These are phyloP conservation scores for Ferrisia virgata DNA, from an alignment of 2,888 invertebrate genomes.

Conservation along the genomic window DNA sequence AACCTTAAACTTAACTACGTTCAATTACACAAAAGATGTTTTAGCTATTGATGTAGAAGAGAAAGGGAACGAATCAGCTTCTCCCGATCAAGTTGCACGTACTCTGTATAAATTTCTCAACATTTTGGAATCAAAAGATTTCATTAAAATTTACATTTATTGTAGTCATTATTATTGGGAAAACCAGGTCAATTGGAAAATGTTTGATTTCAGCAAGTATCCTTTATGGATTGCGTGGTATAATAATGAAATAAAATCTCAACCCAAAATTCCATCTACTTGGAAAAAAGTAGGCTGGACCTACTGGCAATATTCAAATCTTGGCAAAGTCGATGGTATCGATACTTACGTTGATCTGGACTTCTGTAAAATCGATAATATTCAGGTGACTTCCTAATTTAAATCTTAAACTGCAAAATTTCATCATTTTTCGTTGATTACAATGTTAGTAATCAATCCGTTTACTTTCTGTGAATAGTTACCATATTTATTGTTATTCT, in stretches of 20 bases:
- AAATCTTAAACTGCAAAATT: not conserved
- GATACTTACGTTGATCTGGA: not conserved
- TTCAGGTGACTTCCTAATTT: not conserved
- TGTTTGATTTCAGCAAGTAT: not conserved
- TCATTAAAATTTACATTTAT: not conserved
- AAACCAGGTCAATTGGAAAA: not conserved
- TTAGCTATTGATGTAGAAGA: not conserved
- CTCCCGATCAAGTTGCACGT: not conserved
- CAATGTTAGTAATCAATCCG: not conserved
- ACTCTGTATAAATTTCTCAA: not conserved
- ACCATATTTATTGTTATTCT: conserved; percentile 18
- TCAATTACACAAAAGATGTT: not conserved
- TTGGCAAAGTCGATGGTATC: not conserved
- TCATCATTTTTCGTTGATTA: not conserved
- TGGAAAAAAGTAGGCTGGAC: conserved; percentile 14
- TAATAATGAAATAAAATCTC: not conserved
- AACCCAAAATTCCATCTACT: not conserved
- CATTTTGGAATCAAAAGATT: not conserved
- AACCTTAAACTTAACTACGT: not conserved
- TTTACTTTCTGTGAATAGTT: conserved; percentile 23
- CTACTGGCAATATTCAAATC: not conserved
- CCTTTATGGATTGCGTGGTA: conserved; percentile 14
- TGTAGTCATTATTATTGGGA: conserved; percentile 18
- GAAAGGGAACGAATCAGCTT: not conserved
- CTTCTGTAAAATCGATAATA: not conserved